Base-by-base conservation (phyloP, 2,888 invertebrate genomes). In the Spisula subtruncata region DNA sequence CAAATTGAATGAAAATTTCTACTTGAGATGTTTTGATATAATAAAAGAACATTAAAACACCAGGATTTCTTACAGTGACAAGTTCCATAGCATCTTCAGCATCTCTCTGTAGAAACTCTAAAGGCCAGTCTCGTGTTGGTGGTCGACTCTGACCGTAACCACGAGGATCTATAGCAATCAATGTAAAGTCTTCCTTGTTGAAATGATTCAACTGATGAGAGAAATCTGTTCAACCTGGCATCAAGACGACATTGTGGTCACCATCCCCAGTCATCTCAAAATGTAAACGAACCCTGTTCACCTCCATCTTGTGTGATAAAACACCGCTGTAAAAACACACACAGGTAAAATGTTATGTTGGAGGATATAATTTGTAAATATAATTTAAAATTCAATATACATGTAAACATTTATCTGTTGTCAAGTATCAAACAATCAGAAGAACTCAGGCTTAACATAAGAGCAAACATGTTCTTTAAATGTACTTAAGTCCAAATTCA, bases 171-270 rank as follows among this genome's bases (percentile, higher is more conserved):
- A 97, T 96, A 16, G 95, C 95, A 71, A 97, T 93, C 51, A 97
- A 32, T 0, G 96, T 96, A 91, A 96, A 96, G 35, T 95, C 92
- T 48, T 94, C 92, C 91, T 96, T 97, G 95, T 98, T 97, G 54
- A 98, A 97, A 94, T 94, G 97, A 83, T 93, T 97, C 89, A 96
- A 94, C 94, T 95, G 97, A 0, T 98, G 98, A 92, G 97, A 98
- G 95, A 98, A 99, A 96, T 99, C 98, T 0, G 98, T 98, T 98
- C 98, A 98, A 85, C 98, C 98, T 0, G 98, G 98, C 96, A 98
- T 97, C 89, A 98, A 97, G 6, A 99, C 96, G 0, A 98, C 96
- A 41, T 97, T 93, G 97, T 97, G 95, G 97, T 97, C 54, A n/a
- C 97, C 98, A 93, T 96, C 97, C 20, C 98, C 98, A 66, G 97